Evolutionary conservation across 2,113 vertebrate species (phyloP).

Genomic region (Ibidorhyncha struthersii): DNA sequence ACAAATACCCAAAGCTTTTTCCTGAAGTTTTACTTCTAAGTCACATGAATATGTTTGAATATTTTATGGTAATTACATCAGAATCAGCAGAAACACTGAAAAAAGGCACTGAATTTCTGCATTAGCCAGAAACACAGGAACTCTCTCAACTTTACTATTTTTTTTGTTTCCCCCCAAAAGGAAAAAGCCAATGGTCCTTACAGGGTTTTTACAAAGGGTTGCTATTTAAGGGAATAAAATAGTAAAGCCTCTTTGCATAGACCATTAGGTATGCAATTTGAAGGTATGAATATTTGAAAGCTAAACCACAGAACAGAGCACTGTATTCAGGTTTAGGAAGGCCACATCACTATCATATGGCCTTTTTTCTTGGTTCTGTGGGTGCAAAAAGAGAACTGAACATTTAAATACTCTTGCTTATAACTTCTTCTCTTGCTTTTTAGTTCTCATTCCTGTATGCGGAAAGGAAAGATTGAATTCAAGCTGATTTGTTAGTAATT

Average conservation of each 20-base stretch:
- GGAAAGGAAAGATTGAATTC: neutral
- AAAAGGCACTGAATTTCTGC: neutral
- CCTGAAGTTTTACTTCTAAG: neutral
- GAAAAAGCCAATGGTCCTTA: neutral
- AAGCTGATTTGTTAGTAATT: neutral
- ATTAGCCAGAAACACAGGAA: neutral
- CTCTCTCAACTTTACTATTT: neutral
- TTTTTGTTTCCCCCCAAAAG: neutral
- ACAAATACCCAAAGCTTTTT: neutral
- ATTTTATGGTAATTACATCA: neutral
- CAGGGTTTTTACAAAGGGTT: neutral
- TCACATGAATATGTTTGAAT: neutral
- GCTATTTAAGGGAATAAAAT: neutral
- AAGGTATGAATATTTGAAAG: neutral
- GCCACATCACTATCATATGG: neutral
- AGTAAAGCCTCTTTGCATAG: neutral
- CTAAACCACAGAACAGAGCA: neutral
- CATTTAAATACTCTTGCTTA: neutral
- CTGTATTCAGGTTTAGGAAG: neutral
- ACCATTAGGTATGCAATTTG: neutral
- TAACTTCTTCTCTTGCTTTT: neutral
- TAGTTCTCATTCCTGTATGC: neutral
- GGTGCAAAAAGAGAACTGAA: neutral
- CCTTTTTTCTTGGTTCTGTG: neutral
- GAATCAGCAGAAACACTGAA: neutral